phyloP scores from a whole-genome alignment of 2,113 vertebrate genomes.

The Zootoca vivipara region DNA sequence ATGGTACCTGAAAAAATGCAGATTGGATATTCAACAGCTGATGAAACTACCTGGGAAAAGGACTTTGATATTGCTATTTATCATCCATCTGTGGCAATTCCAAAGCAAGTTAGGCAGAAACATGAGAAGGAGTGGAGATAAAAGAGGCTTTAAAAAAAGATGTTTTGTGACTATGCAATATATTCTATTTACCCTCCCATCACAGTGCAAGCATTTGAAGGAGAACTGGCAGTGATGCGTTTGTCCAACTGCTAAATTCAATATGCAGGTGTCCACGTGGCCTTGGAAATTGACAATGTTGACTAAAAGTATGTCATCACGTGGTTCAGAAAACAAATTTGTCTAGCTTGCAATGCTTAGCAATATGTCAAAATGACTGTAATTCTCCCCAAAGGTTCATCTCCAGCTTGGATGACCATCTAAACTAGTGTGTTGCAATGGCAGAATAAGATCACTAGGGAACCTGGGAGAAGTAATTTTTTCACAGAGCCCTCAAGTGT shows the following conservation, averaged over 20 bases:
- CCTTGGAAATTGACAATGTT: not conserved
- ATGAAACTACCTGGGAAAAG: slow-evolving; percentile 59
- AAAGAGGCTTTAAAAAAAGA: slow-evolving; percentile 3
- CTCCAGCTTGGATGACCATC: not conserved
- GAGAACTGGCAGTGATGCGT: not conserved
- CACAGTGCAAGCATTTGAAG: not conserved
- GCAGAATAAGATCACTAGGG: too few relatives aligned
- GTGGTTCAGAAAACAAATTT: not conserved
- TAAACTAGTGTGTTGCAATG: not conserved
- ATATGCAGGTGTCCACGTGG: not conserved
- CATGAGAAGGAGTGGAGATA: slow-evolving; percentile 23
- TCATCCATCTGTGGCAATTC: slow-evolving; percentile 31
- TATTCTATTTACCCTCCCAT: not conserved
- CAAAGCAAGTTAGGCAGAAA: slow-evolving; percentile 36
- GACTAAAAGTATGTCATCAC: not conserved
- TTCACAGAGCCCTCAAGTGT: too few relatives aligned
- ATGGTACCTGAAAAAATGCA: slow-evolving; percentile 45
- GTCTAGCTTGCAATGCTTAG: not conserved
- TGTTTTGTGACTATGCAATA: not conserved
- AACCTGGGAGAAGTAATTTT: too few relatives aligned
- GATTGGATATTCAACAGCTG: slow-evolving; percentile 20
- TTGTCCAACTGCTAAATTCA: not conserved
- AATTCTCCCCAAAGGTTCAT: not conserved
- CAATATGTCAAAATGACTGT: not conserved
- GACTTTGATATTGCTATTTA: slow-evolving; percentile 35